Conservation (phyloP, 2,113 vertebrate genomes). For the Sigmodon hispidus region DNA sequence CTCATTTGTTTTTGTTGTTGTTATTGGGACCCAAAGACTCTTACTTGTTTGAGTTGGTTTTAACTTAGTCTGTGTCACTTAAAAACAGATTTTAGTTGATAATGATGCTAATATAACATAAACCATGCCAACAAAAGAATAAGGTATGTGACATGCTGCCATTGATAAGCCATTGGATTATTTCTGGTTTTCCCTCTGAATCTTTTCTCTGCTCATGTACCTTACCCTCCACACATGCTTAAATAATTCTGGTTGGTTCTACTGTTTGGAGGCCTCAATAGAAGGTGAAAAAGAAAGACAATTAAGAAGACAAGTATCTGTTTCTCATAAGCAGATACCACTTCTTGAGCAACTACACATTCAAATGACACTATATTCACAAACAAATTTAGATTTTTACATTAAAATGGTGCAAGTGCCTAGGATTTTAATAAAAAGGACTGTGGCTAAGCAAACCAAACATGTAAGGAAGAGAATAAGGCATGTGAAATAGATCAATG, state of each 20-base stretch:
- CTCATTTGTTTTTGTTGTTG: background rate
- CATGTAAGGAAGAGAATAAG: background rate
- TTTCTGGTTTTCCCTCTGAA: rapidly evolving
- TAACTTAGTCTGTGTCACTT: background rate
- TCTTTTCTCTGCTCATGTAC: background rate
- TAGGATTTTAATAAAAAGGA: background rate
- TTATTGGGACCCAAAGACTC: background rate
- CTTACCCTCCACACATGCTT: background rate
- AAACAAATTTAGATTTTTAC: background rate
- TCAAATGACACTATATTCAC: background rate
- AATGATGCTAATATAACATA: background rate
- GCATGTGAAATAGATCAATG: background rate
- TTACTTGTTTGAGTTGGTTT: background rate
- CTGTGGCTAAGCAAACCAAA: background rate
- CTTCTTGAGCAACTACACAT: background rate
- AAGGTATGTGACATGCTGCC: rapidly evolving
- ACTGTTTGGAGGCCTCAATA: background rate
- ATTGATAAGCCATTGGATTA: background rate
- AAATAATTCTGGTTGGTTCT: background rate
- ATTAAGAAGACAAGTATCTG: background rate
- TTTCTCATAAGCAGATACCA: background rate
- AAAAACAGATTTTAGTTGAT: background rate
- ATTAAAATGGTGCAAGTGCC: background rate
- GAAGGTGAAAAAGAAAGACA: background rate
- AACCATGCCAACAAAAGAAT: background rate